A percentile compares a stretch with the other conserved stretches of the same genome.
Evolutionary conservation across 53 echinoderm and acorn worm species (phyloP).

Genomic region (Holothuria leucospilota): DNA sequence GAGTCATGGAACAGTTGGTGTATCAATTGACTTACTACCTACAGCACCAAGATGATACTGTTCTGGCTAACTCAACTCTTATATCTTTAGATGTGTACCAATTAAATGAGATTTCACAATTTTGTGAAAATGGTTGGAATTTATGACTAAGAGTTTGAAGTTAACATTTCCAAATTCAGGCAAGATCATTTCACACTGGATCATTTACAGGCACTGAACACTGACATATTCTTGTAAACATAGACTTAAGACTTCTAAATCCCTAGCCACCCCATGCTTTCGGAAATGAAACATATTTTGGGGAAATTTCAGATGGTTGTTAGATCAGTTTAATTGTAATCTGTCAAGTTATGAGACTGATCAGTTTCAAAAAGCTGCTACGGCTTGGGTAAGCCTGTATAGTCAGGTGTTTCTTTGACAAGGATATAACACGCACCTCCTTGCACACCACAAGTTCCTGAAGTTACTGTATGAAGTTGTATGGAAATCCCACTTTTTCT

Average conservation of each 20-base stretch:
- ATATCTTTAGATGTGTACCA: conserved; percentile 26
- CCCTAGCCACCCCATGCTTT: background rate
- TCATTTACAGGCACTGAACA: conserved; percentile 7
- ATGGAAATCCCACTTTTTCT: background rate
- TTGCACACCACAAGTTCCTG: background rate
- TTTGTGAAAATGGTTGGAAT: background rate
- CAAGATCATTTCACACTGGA: conserved; percentile 21
- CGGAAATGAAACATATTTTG: background rate
- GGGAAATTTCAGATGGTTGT: background rate
- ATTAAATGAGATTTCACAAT: conserved; percentile 5
- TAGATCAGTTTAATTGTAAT: background rate
- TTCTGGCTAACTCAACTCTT: conserved; percentile 8
- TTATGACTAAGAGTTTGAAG: background rate
- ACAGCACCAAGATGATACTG: conserved; percentile 7
- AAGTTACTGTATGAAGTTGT: background rate
- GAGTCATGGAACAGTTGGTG: conserved; percentile 37
- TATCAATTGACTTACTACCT: conserved; percentile 38
- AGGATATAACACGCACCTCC: conserved; percentile 3
- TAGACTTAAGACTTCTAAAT: conserved; percentile 4
- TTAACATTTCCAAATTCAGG: conserved; percentile 7
- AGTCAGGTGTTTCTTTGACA: background rate
- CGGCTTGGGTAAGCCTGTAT: conserved; percentile 15
- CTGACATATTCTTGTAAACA: background rate
- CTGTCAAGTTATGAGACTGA: background rate
- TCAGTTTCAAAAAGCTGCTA: background rate